Percentiles rank a stretch among this genome's conserved stretches.
These are phyloP conservation scores for Rhadina sibilatrix DNA, from an alignment of 2,113 vertebrate genomes.

Conservation along the genomic window DNA sequence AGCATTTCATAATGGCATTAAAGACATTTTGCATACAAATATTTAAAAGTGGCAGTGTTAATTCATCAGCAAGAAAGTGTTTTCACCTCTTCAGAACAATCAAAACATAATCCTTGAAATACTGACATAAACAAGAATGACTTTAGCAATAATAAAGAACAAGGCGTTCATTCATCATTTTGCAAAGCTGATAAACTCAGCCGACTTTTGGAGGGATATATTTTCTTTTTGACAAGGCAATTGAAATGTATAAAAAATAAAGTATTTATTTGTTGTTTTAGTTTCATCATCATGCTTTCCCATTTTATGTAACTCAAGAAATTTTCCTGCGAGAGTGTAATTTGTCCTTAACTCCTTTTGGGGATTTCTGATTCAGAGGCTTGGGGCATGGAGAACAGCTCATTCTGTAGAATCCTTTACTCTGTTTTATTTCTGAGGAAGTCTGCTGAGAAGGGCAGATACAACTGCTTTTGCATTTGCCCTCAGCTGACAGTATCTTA, in stretches of 20 bases:
- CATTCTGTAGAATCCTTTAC: not conserved
- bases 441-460: not conserved
- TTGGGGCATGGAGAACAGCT: not conserved
- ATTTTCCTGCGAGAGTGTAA: not conserved
- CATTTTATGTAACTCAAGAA: not conserved
- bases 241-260: slow-evolving; percentile 15
- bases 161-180: slow-evolving; percentile 75
- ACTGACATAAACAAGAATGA: slow-evolving; percentile 74
- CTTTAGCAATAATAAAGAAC: slow-evolving; percentile 74
- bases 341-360: not conserved
- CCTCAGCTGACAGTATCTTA: not conserved
- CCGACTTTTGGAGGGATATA: slow-evolving; percentile 60
- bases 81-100: slow-evolving; percentile 75
- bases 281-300: slow-evolving; percentile 15
- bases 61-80: slow-evolving; percentile 77
- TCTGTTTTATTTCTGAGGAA: not conserved
- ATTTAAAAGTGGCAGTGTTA: slow-evolving; percentile 77
- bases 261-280: not conserved
- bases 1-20: slow-evolving; percentile 75
- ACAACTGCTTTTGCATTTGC: not conserved
- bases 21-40: slow-evolving; percentile 77
- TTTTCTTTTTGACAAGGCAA: slow-evolving; percentile 33
- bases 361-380: not conserved
- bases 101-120: slow-evolving; percentile 81
- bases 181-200: slow-evolving; percentile 69